Base-by-base conservation (phyloP, 2,113 vertebrate species). In the Aldabrachelys gigantea region DNA sequence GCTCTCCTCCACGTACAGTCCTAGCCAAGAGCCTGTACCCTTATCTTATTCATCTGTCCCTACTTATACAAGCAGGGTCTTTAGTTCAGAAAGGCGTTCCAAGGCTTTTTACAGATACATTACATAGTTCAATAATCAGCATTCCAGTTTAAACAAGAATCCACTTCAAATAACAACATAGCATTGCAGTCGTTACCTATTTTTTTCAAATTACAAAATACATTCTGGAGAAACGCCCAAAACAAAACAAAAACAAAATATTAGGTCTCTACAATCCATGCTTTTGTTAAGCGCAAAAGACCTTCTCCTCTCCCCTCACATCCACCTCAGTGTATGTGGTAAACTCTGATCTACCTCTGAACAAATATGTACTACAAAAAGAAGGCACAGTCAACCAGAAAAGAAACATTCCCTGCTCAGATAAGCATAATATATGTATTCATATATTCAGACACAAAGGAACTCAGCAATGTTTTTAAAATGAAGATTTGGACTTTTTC, bases 321-420 rank as follows among this genome's bases (percentile, higher is more conserved):
- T 5, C 17, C 47, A 89, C 12, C 17, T 88, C 10, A 4, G 21
- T 59, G 82, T 19, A 57, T 25, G 75, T 76, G 25, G 14, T 27
- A 94, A 91, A 5, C 8, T 88, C 75, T 92, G 84, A 69, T 82
- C 38, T 72, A 69, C 90, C 94, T 92, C 81, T 92, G 81, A 95
- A 90, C 35, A 29, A 75, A 14, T 50, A 85, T 86, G 80, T 82
- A 95, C 81, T 78, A 65, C 53, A 89, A 82, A 86, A 95, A 95
- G 86, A 94, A 97, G 85, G 49, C 53, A 90, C 76, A 94, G 94
- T 89, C 83, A 95, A 89, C 92, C 93, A 91, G 96, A 95, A 87
- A 90, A 96, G 96, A 10, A 84, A 8, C 78, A 57, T 19, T 76
- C 7, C 1, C 81, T 94, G 72, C 80, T 93, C 75, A 89, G 92